A percentile compares a stretch with the other conserved stretches of the same genome.
Evolutionary conservation across 2,797 vertebrate genomes (phyloP).

Genomic region (Halcyon smyrnensis): DNA sequence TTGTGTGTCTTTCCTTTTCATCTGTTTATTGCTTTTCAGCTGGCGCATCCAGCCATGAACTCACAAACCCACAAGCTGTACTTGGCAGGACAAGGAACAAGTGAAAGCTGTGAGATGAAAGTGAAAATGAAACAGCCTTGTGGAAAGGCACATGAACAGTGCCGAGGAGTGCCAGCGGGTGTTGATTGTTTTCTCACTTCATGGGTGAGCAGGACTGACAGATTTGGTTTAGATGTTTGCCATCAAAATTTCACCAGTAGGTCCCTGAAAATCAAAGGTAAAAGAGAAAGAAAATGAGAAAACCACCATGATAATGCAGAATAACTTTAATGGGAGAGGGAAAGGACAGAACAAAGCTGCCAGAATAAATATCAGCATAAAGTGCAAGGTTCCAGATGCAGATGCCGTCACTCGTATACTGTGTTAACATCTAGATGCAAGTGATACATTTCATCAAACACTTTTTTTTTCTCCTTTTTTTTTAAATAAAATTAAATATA

Average conservation of each 20-base stretch:
- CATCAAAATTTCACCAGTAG: not conserved
- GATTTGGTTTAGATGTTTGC: not conserved
- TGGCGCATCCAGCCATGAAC: not conserved
- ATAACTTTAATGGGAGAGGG: constrained; percentile 4
- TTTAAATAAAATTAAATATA: not conserved
- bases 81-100: not conserved
- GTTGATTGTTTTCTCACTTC: not conserved
- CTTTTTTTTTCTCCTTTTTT: not conserved
- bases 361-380: not conserved
- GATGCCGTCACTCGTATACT: rapidly evolving
- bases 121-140: not conserved
- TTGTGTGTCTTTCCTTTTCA: not conserved
- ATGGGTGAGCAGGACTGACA: not conserved
- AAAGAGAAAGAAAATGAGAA: not conserved
- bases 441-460: rapidly evolving
- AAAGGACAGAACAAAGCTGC: not conserved
- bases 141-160: not conserved
- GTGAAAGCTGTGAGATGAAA: not conserved
- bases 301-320: not conserved
- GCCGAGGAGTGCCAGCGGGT: no score
- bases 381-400: not conserved
- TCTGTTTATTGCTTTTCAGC: not conserved
- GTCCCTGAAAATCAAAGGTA: not conserved
- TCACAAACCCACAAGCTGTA: not conserved
- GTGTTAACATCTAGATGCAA: not conserved